Evolutionary conservation across 2,113 vertebrate species (phyloP), one percentile per base, ranked within the genome.

Genomic region (Thamnophis sirtalis): DNA sequence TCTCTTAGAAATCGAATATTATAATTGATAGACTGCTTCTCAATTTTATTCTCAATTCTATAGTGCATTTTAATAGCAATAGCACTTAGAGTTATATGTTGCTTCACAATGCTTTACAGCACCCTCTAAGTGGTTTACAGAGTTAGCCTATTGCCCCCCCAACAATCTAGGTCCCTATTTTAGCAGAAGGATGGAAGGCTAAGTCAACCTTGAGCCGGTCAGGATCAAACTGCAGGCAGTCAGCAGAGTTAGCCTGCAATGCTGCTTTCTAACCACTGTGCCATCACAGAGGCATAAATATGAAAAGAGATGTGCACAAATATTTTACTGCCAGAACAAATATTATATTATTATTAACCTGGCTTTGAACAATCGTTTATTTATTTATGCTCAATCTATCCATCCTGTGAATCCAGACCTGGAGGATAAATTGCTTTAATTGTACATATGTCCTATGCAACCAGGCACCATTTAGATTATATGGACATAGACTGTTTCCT

Each of bases 331-430:
- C 48, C 28, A 68, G 26, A n/a, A 87, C 33, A 54, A 51, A 38
- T 53, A 43, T 68, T 68, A 26, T 22, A 68, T 33, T 33, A 53
- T 54, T 50, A 87, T 24, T 54, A 88, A 43, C n/a, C 28, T 68
- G 63, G 63, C 13, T 68, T 68, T 68, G n/a, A 68, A 33, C 33
- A 43, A 88, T 88, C 56, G 87, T 26, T 73, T 93, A 73, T 43
- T 89, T 11, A 54, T 94, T 93, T 94, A 93, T 53, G 89, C 87
- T 88, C 86, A 91, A 92, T 92, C 43, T 50, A 63, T 19, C 43
- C 48, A 19, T 60, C 26, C 58, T 63, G 17, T 26, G 5, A 43
- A 58, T 58, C 55, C 3, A 58, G 54, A 60, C 26, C 48, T 63
- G 38, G 3, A 60, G 4, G 6, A 13, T 28, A 89, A 63, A 7